A percentile compares a stretch with the other conserved stretches of the same genome.
Evolutionary conservation across 2,888 invertebrate species (phyloP).

Genomic region (Himalopsyche kuldschensis): DNA sequence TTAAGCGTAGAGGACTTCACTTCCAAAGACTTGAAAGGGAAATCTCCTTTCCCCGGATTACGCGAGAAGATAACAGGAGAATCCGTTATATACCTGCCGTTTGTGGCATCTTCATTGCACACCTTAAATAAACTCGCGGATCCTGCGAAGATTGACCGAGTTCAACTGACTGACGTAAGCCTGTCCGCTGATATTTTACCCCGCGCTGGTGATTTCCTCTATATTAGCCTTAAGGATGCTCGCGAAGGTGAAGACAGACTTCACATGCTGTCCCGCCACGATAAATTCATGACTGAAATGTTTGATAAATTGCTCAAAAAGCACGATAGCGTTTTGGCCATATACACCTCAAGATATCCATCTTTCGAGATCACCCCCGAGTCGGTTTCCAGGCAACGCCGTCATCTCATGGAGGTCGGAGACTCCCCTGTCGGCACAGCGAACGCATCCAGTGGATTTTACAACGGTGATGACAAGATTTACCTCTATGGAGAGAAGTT

Average conservation of each 20-base stretch:
- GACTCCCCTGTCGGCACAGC: conserved; percentile 2
- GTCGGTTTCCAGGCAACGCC: not conserved
- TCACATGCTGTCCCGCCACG: conserved; percentile 63
- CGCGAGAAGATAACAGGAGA: conserved; percentile 45
- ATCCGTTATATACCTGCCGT: conserved; percentile 59
- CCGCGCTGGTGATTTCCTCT: conserved; percentile 54
- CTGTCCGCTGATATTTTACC: conserved; percentile 49
- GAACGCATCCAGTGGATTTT: conserved; percentile 15
- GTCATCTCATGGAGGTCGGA: not conserved
- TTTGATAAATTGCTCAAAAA: conserved; percentile 54
- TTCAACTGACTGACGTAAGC: conserved; percentile 51
- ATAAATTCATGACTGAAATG: conserved; percentile 61
- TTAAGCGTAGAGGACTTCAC: conserved; percentile 65
- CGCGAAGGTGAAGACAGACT: conserved; percentile 58
- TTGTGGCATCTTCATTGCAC: conserved; percentile 63
- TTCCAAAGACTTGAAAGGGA: conserved; percentile 51
- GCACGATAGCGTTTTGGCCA: conserved; percentile 55
- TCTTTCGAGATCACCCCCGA: conserved; percentile 27
- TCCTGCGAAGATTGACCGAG: conserved; percentile 48
- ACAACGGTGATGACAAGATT: conserved; percentile 21
- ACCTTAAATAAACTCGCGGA: conserved; percentile 58
- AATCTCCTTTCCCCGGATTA: conserved; percentile 51
- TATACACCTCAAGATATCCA: conserved; percentile 60
- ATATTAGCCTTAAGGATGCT: conserved; percentile 63
- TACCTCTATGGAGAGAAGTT: conserved; percentile 17